Conservation (phyloP, 2,797 vertebrate species). For the Poeciliopsis presidionis region DNA sequence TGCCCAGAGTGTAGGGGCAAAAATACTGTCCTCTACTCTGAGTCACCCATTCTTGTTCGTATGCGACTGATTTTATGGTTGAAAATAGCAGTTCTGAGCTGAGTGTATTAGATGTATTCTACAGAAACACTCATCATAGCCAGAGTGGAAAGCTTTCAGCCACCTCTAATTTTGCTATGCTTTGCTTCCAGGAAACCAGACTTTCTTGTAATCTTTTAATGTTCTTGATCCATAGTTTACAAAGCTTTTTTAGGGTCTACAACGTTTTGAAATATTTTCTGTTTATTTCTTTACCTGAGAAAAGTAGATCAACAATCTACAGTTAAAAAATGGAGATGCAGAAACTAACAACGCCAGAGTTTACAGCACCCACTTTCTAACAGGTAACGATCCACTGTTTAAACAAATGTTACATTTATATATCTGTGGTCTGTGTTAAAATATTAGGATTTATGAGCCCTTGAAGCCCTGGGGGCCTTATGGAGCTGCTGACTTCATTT, state of each 20-base stretch:
- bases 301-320: no score
- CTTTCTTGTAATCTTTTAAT: background rate
- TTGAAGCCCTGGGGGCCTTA: no score
- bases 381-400: no score
- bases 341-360: no score
- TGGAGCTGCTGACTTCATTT: no score
- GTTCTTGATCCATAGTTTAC: background rate
- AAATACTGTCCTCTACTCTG: constrained; percentile 1
- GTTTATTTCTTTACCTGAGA: background rate
- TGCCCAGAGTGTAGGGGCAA: constrained; percentile 6
- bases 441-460: no score
- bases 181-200: background rate
- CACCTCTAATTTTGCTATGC: background rate
- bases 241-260: background rate
- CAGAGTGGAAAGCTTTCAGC: constrained; percentile 2
- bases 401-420: no score
- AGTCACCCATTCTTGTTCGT: constrained; percentile 37
- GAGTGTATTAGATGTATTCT: constrained; percentile 55
- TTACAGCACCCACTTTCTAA: no score
- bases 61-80: constrained; percentile 41
- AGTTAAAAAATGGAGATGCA: no score
- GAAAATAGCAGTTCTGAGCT: constrained; percentile 46
- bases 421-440: no score
- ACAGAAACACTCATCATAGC: constrained; percentile 53
- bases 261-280: background rate